Evolutionary conservation across 2,888 invertebrate species (phyloP), one percentile per base, ranked within the genome.

Genomic region (Anthrax anthrax): DNA sequence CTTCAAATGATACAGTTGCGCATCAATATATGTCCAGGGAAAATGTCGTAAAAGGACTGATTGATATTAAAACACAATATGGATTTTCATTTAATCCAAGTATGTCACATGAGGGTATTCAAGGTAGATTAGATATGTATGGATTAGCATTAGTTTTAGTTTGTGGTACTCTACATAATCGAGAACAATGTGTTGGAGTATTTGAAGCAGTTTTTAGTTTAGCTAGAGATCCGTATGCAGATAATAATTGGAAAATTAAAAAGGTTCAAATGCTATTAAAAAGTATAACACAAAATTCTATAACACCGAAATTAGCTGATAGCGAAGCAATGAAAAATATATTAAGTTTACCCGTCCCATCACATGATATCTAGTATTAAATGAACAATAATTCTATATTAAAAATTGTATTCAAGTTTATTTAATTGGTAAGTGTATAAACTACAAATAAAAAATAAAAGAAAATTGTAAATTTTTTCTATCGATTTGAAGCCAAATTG

Each of bases 221-320:
- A 37, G 66, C 77, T 18, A 70, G 75, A 50, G 80, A 81, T 60
- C 80, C 80, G 0, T 69, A 65, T 43, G 62, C 68, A 27, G 68
- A 72, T n/a, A 77, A 80, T 57, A 79, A 77, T 57, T 82, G 78
- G 77, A 80, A 79, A 63, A 73, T 81, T 18, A 80, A 79, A 59
- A 72, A 67, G n/a, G 70, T 72, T 10, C 67, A 74, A 53, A 57
- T 75, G 18, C 57, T 69, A 49, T 59, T 75, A 37, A 8, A 12
- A 12, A 32, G 12, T 5, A 9, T 12, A 32, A 12, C 2, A 12
- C 3, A 12, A 12, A 12, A 12, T 2, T 12, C 9, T 3, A 23
- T 23, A 23, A 23, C 8, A 8, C 29, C 29, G 12, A 32, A 12
- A 12, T 12, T 32, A 3, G 12, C 29, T 4, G 29, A 32, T 12